phyloP scores from a whole-genome alignment of 2,113 vertebrate genomes.

The Thermophis baileyi region DNA sequence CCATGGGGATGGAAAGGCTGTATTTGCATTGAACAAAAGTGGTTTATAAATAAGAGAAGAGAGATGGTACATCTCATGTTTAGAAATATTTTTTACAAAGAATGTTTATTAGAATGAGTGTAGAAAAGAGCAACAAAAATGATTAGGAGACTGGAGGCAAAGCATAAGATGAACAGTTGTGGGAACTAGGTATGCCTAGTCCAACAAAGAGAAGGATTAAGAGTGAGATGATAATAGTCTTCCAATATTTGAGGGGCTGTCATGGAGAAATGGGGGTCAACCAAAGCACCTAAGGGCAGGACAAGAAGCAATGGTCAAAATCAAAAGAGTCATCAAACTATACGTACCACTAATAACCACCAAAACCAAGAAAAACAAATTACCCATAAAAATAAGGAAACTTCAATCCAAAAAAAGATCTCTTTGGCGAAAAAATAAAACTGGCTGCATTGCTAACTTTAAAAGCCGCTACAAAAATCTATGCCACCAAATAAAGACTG shows the following conservation, averaged over 20 bases:
- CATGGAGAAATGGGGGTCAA: not conserved
- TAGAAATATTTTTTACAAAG: not conserved
- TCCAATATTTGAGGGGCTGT: not conserved
- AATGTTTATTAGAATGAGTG: not conserved
- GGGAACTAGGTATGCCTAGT: not conserved
- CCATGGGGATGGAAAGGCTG: not conserved
- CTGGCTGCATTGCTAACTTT: no score
- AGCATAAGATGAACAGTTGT: not conserved
- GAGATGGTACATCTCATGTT: conserved; percentile 11
- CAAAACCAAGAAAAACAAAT: no score
- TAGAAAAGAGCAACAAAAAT: not conserved
- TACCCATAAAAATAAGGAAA: no score
- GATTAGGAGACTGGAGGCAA: not conserved
- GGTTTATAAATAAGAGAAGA: conserved; percentile 26
- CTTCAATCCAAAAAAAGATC: no score
- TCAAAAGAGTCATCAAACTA: no score
- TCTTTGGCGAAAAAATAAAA: no score
- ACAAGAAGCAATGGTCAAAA: not conserved
- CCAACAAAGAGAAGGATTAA: not conserved
- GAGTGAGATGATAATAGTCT: not conserved
- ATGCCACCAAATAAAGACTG: no score
- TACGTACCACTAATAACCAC: no score
- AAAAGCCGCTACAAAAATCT: no score
- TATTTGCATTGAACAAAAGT: conserved; percentile 24
- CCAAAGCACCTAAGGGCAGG: not conserved